phyloP scores from a whole-genome alignment of 2,113 vertebrate genomes.

The Microcebus ravelobensis region DNA sequence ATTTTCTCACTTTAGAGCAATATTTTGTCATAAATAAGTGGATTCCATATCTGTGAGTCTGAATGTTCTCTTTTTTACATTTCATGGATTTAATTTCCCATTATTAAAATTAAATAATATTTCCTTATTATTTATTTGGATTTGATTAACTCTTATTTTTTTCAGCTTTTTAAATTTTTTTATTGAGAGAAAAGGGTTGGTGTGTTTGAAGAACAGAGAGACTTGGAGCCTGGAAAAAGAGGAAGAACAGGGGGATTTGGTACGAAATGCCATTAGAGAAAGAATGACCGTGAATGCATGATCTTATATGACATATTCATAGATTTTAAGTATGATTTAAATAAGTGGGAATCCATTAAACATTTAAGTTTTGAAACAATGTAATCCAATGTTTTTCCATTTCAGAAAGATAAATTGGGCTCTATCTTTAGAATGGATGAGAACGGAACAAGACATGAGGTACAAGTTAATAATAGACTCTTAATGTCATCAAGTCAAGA shows the following conservation, averaged over 20 bases:
- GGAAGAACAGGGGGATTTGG: too few species aligned
- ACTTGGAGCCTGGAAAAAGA: not conserved
- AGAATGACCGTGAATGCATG: not conserved
- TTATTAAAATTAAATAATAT: too few species aligned
- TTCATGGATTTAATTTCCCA: not conserved
- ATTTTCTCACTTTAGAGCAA: not conserved
- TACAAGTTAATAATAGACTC: not conserved
- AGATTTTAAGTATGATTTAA: not conserved
- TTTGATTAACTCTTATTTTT: not conserved
- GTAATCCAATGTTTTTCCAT: not conserved
- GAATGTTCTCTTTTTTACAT: not conserved
- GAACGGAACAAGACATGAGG: not conserved
- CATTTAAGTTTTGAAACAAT: not conserved
- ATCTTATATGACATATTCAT: not conserved
- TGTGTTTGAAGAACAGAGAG: not conserved
- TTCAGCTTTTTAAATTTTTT: not conserved
- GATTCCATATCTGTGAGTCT: not conserved
- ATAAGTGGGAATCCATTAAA: not conserved
- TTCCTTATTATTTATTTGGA: not conserved
- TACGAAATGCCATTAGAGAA: not conserved
- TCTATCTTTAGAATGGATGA: not conserved
- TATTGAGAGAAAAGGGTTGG: not conserved
- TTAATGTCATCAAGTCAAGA: not conserved
- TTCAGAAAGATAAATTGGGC: not conserved
- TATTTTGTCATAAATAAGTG: not conserved